Conservation (phyloP, 2,888 invertebrate species). For the Steinernema hermaphroditum region DNA sequence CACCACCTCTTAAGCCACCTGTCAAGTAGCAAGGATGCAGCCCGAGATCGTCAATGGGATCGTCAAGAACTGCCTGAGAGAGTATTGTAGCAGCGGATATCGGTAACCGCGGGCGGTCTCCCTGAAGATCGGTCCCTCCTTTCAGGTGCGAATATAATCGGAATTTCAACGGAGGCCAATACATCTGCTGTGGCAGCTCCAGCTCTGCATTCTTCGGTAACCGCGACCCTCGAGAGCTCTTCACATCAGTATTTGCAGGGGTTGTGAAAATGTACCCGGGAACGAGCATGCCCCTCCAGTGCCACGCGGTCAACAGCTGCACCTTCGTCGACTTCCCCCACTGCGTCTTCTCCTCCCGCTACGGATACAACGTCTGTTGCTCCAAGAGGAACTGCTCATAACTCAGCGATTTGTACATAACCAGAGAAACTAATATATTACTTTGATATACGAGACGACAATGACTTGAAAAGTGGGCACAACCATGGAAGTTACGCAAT, state of each 20-base stretch:
- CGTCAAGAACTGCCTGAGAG: conserved; percentile 46
- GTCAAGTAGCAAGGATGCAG: conserved; percentile 39
- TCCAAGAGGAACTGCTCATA: conserved; percentile 20
- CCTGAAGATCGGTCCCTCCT: not conserved
- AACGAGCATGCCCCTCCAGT: conserved; percentile 43
- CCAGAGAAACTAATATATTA: no score
- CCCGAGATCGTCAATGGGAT: conserved; percentile 38
- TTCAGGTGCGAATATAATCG: conserved; percentile 44
- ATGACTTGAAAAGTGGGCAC: no score
- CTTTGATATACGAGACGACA: no score
- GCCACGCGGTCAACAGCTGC: conserved; percentile 47
- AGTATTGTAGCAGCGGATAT: conserved; percentile 42
- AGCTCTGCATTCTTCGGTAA: conserved; percentile 32
- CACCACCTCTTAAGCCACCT: conserved; percentile 37
- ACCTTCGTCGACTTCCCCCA: conserved; percentile 50
- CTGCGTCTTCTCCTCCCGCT: conserved; percentile 45
- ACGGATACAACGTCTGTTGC: conserved; percentile 48
- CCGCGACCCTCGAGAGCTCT: not conserved
- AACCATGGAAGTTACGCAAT: no score
- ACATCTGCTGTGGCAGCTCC: conserved; percentile 47
- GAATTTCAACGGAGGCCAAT: conserved; percentile 41
- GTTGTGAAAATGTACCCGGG: conserved; percentile 51
- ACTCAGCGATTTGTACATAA: not conserved
- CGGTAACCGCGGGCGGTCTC: conserved; percentile 10
- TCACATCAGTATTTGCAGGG: conserved; percentile 36